Conservation (phyloP, 2,113 vertebrate species). For the Pavo muticus region DNA sequence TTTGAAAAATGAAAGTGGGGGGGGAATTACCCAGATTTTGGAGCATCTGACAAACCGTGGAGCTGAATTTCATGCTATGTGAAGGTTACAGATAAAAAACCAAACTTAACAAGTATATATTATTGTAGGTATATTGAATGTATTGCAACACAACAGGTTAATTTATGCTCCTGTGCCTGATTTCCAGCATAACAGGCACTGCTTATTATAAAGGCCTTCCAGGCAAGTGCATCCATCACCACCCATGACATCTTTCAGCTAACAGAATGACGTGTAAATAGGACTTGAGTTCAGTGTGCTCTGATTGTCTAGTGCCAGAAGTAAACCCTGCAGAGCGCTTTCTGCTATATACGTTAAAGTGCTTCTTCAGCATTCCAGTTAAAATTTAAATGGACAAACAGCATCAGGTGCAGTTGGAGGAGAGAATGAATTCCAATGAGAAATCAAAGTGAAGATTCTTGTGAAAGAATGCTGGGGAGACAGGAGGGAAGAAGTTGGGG, state of each 20-base stretch:
- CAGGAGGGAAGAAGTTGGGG: background rate
- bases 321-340: background rate
- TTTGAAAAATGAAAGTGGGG: background rate
- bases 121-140: background rate
- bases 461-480: background rate
- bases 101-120: background rate
- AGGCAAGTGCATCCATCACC: background rate
- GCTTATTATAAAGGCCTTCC: background rate
- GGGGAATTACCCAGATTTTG: constrained; percentile 5
- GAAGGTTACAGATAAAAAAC: constrained; percentile 11
- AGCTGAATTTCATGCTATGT: background rate
- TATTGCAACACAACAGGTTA: background rate
- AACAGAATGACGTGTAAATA: background rate
- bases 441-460: background rate
- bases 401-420: background rate
- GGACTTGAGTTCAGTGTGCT: background rate
- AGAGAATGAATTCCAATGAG: background rate
- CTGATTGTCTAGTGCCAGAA: background rate
- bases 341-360: background rate
- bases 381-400: background rate
- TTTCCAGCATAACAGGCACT: background rate
- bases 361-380: background rate
- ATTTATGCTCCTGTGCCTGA: background rate
- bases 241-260: background rate
- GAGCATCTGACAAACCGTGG: background rate